A percentile compares a stretch with the other conserved stretches of the same genome.
These are phyloP conservation scores for Haemorhous mexicanus DNA, from an alignment of 2,113 vertebrate genomes.

Conservation along the genomic window DNA sequence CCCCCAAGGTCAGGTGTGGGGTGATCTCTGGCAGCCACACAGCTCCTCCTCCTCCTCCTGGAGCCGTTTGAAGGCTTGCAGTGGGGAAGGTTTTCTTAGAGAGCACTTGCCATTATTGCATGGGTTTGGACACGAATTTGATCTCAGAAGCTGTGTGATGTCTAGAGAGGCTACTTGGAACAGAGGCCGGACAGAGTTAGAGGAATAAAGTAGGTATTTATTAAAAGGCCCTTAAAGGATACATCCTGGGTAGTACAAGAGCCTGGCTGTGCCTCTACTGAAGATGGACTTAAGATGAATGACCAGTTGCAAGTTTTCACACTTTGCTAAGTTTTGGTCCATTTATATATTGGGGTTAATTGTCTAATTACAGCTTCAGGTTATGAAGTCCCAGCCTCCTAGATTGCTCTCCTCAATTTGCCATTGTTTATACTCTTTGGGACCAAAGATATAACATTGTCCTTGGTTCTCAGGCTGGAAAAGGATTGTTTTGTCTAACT, in stretches of 20 bases:
- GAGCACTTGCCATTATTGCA: accelerated
- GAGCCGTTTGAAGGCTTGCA: accelerated
- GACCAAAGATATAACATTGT: not conserved
- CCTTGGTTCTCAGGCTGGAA: not conserved
- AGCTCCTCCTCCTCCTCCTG: not conserved
- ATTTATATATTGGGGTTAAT: not conserved
- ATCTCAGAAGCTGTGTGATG: not conserved
- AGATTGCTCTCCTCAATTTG: not conserved
- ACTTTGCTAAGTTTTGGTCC: not conserved
- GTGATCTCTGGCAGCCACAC: not conserved
- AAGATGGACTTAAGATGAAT: not conserved
- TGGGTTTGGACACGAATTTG: accelerated
- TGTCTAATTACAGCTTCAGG: not conserved
- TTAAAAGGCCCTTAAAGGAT: not conserved
- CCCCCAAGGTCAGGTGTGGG: not conserved
- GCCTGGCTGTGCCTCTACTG: not conserved
- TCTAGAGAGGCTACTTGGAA: not conserved
- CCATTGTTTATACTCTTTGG: not conserved
- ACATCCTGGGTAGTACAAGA: not conserved
- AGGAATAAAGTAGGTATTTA: not conserved
- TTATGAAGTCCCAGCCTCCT: not conserved
- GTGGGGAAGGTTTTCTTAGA: not conserved
- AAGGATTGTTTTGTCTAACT: not conserved
- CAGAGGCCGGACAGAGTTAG: not conserved
- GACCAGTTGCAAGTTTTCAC: not conserved